These are phyloP conservation scores for Pristionchus fissidentatus DNA, from an alignment of 2,888 invertebrate genomes.

Conservation along the genomic window DNA sequence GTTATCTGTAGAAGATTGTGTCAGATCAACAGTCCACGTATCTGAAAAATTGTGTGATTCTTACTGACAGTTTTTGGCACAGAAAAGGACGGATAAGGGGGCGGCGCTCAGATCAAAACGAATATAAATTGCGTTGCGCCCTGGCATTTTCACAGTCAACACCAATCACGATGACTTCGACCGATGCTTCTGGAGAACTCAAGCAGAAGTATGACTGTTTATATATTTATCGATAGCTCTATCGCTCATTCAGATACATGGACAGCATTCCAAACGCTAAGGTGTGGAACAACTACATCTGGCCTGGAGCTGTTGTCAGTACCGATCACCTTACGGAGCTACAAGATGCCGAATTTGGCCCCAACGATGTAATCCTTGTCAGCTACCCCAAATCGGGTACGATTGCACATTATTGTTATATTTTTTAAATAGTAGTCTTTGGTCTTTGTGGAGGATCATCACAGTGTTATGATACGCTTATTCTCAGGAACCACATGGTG, in stretches of 20 bases:
- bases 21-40: too few species aligned
- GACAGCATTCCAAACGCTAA: conserved; percentile 58
- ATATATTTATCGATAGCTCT: neutral
- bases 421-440: neutral
- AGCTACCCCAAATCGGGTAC: conserved; percentile 91
- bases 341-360: conserved; percentile 73
- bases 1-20: too few species aligned
- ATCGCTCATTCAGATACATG: conserved; percentile 50
- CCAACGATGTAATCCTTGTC: conserved; percentile 88
- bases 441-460: neutral
- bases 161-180: neutral
- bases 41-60: too few species aligned
- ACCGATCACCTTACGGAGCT: conserved; percentile 50
- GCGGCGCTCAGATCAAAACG: too few species aligned
- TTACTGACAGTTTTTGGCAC: too few species aligned
- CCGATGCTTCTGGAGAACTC: neutral
- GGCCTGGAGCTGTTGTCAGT: conserved; percentile 71
- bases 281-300: conserved; percentile 60
- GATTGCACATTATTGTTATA: conserved; percentile 53
- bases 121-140: too few species aligned
- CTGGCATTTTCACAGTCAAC: too few species aligned
- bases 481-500: conserved; percentile 77
- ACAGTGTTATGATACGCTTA: neutral
- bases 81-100: too few species aligned
- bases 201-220: neutral